Base-by-base conservation (phyloP, 2,888 invertebrate species). In the Linnaemya vulpina region DNA sequence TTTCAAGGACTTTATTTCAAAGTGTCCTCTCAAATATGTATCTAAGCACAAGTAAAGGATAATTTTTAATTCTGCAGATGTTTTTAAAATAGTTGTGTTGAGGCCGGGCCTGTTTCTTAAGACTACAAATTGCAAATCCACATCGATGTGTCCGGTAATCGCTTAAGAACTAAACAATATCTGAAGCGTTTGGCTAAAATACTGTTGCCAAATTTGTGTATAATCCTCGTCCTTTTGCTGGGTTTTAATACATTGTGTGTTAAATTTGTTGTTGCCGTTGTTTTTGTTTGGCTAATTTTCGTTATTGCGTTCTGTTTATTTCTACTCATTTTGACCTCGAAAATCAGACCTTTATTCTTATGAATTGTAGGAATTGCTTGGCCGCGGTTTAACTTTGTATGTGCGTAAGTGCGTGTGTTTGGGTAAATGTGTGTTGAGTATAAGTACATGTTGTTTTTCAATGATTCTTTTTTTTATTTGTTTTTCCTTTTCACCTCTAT, bases 311-410 rank as follows among this genome's bases (percentile, higher is more conserved):
- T 25, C 43, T 25, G 17, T 25, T 46, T 55, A 9, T 25, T 70
- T n/a, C 5, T 73, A 46, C 62, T 62, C 22, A 74, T 51, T 62
- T 62, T 74, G 74, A 74, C 74, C 74, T 74, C 62, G n/a, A 74
- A 62, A 38, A 22, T 38, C 38, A 51, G 11, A 38, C 38, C 22
- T 71, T 71, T 11, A 49, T 51, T 74, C 38, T 40, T 74, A 62
- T 49, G 4, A 40, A 35, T 38, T 62, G 49, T 74, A 38, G 38
- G 49, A 35, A 30, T 71, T n/a, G 15, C 3, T 51, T 38, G 8
- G 20, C 11, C 11, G 20, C 15, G 10, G 1, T 49, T 9, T 25
- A 60, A 10, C 20, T 0, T 15, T 22, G 20, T n/a, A 3, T 17
- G 8, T 15, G n/a, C 40, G 30, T 62, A 3, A 8, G 9, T 17